Percentiles rank a stretch among this genome's conserved stretches.
Conservation (phyloP, 2,888 invertebrate species). For the Zelleria hepariella region DNA sequence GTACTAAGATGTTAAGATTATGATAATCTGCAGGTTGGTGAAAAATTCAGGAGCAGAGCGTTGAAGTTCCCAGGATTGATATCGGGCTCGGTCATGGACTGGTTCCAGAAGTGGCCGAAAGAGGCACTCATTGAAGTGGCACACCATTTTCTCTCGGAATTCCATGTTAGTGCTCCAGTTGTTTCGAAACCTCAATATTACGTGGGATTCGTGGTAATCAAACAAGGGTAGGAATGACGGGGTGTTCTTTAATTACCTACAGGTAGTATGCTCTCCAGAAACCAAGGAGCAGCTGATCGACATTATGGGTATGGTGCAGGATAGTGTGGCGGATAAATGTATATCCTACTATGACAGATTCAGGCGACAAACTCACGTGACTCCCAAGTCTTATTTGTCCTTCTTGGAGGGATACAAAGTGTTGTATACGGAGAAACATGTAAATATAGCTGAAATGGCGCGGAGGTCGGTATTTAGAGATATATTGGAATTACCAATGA, state of each 20-base stretch:
- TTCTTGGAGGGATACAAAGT: constrained; percentile 87
- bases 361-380: constrained; percentile 87
- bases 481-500: too few species aligned
- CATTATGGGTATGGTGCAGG: constrained; percentile 88
- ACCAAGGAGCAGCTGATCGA: constrained; percentile 82
- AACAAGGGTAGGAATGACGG: neutral
- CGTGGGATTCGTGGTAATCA: too few species aligned
- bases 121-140: constrained; percentile 89
- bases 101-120: constrained; percentile 92
- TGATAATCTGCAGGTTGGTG: constrained; percentile 77
- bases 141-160: constrained; percentile 79
- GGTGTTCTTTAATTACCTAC: too few species aligned
- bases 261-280: constrained; percentile 74
- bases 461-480: constrained; percentile 45
- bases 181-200: neutral
- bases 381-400: constrained; percentile 90
- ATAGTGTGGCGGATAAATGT: constrained; percentile 83
- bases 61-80: constrained; percentile 92
- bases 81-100: constrained; percentile 92
- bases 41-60: constrained; percentile 88
- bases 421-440: constrained; percentile 81
- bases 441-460: constrained; percentile 80
- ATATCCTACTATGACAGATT: constrained; percentile 83
- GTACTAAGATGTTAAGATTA: neutral
- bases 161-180: constrained; percentile 41